Evolutionary conservation across 2,888 invertebrate species (phyloP), one percentile per base, ranked within the genome.

Genomic region (Drosophila nr. perissopoda): DNA sequence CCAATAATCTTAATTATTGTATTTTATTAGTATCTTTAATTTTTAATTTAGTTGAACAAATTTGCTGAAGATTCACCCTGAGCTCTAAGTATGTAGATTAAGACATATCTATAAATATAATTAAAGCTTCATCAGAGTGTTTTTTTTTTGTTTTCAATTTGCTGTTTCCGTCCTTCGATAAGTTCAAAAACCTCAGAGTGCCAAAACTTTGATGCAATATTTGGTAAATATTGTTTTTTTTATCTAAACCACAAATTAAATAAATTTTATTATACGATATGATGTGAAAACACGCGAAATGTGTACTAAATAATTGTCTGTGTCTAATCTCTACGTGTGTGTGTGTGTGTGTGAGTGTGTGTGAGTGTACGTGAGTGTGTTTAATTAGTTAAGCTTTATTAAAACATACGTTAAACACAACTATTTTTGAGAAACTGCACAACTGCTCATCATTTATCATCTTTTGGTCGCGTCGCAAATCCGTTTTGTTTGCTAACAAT

Each of bases 351-450:
- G 49, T 53, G 27, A 54, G 38, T 29, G 36, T 38, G 56, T 56
- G 36, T 27, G 40, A 49, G 59, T 57, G 29, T 52, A 36, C 42
- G 52, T 27, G 52, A 52, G 65, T 60, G 13, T 58, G 68, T 84
- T 89, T 80, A 89, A 85, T 85, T 89, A 87, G 85, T 87, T 79
- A 89, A 89, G 89, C 84, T 87, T 89, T 87, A 87, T 87, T 87
- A 84, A 89, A 85, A 87, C 89, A 85, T 79, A 82, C 76, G 76
- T 76, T 74, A 70, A 82, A 68, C 76, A 70, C 70, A 83, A 76
- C 81, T 79, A 83, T 76, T 77, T 69, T 73, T 73, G 61, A 54
- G 40, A 58, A 84, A 84, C 73, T 86, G 90, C 87, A 87, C 76
- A 87, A 79, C 80, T 83, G 80, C 89, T 74, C 86, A 89, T 87